Base-by-base conservation (phyloP, 2,888 invertebrate genomes). In the Ethmia dodecea region DNA sequence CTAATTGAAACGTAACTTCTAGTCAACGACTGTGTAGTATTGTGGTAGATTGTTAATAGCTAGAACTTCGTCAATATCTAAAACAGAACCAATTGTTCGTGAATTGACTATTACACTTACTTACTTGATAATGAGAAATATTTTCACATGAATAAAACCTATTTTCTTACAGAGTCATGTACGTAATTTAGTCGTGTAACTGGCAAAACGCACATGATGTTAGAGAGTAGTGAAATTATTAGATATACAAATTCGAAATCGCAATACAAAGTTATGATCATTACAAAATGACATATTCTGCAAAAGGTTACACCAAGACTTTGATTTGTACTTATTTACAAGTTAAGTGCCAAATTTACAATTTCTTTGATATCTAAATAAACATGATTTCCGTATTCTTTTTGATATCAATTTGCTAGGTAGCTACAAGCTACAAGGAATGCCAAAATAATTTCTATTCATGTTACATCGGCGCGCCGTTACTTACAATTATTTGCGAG, bases 101-200 rank as follows among this genome's bases (percentile, higher is more conserved):
- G 65, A 74, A 76, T 77, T 72, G 67, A 75, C 70, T 53, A 68
- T n/a, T n/a, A n/a, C n/a, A n/a, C n/a, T n/a, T 66, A 71, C 60
- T 71, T 58, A 62, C 64, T 72, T 73, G 55, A 70, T 60, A 49
- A 62, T 63, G 52, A 57, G 60, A 62, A 39, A 64, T 83, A 83
- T 86, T 86, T 84, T 84, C 79, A 74, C 67, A 69, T 59, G 75
- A 79, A 72, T 68, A 49, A 78, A 75, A 72, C 76, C 76, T 84
- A 83, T 84, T 84, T 86, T 83, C 84, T 74, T 84, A 84, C 78
- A 70, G 64, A 70, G 49, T 60, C 59, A 63, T 70, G 65, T 77
- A 77, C 65, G 67, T 76, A 73, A 68, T 55, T 70, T 78, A 79
- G 73, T 60, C 52, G 59, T 72, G 56, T 69, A 73, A 73, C 71